Base-by-base conservation (phyloP, 2,888 invertebrate species). In the Lordiphosa andalusiaca region DNA sequence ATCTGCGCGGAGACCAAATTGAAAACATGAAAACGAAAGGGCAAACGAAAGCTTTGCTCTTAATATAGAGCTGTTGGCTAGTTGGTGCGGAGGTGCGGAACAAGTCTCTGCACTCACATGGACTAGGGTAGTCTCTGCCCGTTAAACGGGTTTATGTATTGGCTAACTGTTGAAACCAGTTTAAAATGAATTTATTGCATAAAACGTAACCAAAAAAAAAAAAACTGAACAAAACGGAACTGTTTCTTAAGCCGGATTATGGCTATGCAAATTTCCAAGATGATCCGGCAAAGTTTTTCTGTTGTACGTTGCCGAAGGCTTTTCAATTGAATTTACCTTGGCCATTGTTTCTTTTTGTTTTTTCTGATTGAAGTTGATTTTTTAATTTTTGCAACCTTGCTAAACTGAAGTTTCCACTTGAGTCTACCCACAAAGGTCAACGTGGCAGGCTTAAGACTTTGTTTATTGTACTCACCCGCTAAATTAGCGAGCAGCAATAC, bases 401-500 rank as follows among this genome's bases (percentile, higher is more conserved):
- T 50, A 65, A 69, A 65, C 49, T 46, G 59, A 52, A 55, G 37
- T 53, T 60, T 78, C 69, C 68, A 39, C 46, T 30, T 30, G 30
- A 44, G 42, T 7, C 68, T 71, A 30, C n/a, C n/a, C n/a, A n/a
- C 60, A 78, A 75, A 82, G 77, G 77, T 82, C 82, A 75, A 65
- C 76, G 71, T 68, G 73, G 71, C 77, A 30, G 64, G 30, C 30
- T 30, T 33, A 48, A 64, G 48, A 25, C 63, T 52, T 71, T 6
- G 35, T 36, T 25, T 25, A 6, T 33, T n/a, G 47, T 76, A 89
- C 89, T 89, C 77, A 89, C 89, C 89, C 59, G 84, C 69, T 70
- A 82, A 86, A 70, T 72, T 74, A 78, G 83, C 88, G 71, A 90
- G 67, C 73, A 88, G 70, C 70, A 90, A 74, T 70, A 88, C 71